phyloP scores from a whole-genome alignment of 2,797 vertebrate species.

The Danio choprae region DNA sequence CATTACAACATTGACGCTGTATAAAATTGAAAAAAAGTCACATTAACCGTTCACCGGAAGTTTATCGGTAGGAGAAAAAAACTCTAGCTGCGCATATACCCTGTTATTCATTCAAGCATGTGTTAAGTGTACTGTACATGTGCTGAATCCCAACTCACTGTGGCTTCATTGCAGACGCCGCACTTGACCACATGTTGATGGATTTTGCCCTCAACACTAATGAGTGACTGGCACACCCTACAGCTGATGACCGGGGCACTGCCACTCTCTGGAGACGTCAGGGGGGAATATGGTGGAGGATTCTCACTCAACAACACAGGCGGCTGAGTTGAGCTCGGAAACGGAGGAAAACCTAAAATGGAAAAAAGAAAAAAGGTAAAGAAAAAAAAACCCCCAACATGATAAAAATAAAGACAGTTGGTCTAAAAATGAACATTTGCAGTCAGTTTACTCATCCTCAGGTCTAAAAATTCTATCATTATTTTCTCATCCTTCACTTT shows the following conservation, averaged over 20 bases:
- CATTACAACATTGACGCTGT: too few species aligned
- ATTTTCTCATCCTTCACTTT: too few species aligned
- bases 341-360: slow-evolving; percentile 83
- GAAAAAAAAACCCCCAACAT: background rate
- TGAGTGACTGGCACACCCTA: slow-evolving; percentile 91
- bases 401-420: too few species aligned
- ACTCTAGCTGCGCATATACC: too few species aligned
- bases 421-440: too few species aligned
- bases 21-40: too few species aligned
- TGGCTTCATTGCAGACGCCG: slow-evolving; percentile 92
- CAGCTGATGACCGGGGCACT: slow-evolving; percentile 90
- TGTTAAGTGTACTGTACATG: background rate
- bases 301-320: slow-evolving; percentile 86
- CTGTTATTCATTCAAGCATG: background rate
- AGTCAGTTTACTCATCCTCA: too few species aligned
- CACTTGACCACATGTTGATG: slow-evolving; percentile 92
- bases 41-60: too few species aligned
- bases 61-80: too few species aligned
- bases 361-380: too few species aligned
- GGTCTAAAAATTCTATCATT: too few species aligned
- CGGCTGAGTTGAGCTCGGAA: slow-evolving; percentile 83
- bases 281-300: slow-evolving; percentile 90
- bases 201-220: slow-evolving; percentile 89
- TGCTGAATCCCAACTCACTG: slow-evolving; percentile 75
- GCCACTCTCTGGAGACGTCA: slow-evolving; percentile 90